Percentiles rank a stretch among this genome's conserved stretches.
phyloP scores from a whole-genome alignment of 2,113 vertebrate species.

The Macheiramphus alcinus region DNA sequence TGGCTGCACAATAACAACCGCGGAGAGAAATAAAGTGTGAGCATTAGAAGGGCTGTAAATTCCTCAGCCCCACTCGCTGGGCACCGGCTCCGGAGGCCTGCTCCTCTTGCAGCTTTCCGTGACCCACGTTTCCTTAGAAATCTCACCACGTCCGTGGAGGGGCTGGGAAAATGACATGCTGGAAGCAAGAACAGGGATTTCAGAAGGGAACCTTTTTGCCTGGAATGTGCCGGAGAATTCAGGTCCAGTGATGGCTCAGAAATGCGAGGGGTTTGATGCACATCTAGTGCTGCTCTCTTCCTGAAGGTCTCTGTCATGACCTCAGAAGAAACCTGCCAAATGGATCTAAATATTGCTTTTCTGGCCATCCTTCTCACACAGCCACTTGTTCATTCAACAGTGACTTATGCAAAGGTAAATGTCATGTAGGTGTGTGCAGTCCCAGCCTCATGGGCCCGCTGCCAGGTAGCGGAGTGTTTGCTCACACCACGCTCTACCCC shows the following conservation, averaged over 20 bases:
- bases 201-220: neutral
- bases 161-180: neutral
- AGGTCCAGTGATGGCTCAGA: neutral
- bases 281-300: neutral
- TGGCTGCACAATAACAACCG: neutral
- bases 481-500: neutral
- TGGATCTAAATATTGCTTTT: neutral
- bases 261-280: neutral
- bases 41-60: conserved; percentile 12
- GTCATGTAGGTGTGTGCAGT: neutral
- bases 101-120: neutral
- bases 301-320: neutral
- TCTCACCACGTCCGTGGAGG: accelerated
- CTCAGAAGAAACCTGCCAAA: neutral
- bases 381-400: accelerated
- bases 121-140: neutral
- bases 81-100: neutral
- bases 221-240: neutral
- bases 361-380: neutral
- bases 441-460: accelerated
- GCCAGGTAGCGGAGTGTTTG: accelerated
- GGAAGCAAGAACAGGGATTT: neutral
- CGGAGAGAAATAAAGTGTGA: conserved; percentile 9
- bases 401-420: neutral
- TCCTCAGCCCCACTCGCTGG: neutral